Base-by-base conservation (phyloP, 2,888 invertebrate species). In the Zootermopsis nevadensis region DNA sequence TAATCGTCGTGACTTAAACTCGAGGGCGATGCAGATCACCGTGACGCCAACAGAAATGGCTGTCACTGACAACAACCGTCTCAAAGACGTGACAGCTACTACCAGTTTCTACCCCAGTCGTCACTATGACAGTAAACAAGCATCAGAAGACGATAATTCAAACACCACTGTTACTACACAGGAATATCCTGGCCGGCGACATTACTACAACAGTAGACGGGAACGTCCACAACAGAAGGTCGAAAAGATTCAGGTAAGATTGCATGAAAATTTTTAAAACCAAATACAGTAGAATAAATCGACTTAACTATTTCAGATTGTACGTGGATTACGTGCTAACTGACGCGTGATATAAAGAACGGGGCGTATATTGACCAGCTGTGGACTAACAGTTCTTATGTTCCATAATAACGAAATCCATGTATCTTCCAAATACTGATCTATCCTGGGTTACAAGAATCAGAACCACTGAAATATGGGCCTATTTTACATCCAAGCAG, bases 201-300 rank as follows among this genome's bases (percentile, higher is more conserved):
- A 74, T 27, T 38, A 74, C 27, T 76, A 76, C 7, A n/a, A 24
- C 27, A 74, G 33, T 38, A n/a, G 72, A 33, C 72, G 72, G 8
- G 72, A 74, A 22, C 72, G 33, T 4, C 69, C 69, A 24, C 69
- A 69, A 33, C 69, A 22, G 69, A 72, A 74, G 8, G 35, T 74
- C 35, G 72, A 74, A 12, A 74, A 35, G 24, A 74, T 38, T 38
- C 33, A 74, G 72, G 72, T 33, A 35, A 74, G 72, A n/a, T 6
- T 67, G 67, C 31, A 67, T 67, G 67, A 27, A 67, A 31, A n/a
- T 67, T 6, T 2, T 4, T 27, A 27, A 66, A 27, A 27, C 22
- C 22, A 1, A 66, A 27, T 66, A 27, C n/a, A n/a, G n/a, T n/a
- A n/a, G n/a, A n/a, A n/a, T n/a, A n/a, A n/a, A n/a, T n/a, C n/a